A percentile compares a stretch with the other conserved stretches of the same genome.
Conservation (phyloP, 2,888 invertebrate species). For the Noctua comes region DNA sequence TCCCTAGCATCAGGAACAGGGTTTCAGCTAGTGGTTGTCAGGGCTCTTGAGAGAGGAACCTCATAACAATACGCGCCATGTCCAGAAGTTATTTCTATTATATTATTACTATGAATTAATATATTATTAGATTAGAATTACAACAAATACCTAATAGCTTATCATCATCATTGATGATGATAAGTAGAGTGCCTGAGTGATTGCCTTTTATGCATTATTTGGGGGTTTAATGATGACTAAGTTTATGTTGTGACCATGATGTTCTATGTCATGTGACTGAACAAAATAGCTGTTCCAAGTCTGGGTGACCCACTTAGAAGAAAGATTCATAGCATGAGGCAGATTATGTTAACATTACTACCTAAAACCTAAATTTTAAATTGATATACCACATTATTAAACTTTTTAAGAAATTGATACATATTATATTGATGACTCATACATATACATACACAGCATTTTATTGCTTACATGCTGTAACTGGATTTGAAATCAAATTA, state of each 20-base stretch:
- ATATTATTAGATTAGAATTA: neutral
- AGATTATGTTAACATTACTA: neutral
- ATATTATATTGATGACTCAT: slow-evolving; percentile 13
- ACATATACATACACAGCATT: slow-evolving; percentile 4
- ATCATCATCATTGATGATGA: slow-evolving; percentile 2
- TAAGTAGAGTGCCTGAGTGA: slow-evolving; percentile 2
- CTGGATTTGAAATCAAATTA: slow-evolving; percentile 31
- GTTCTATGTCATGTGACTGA: neutral
- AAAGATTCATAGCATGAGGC: neutral
- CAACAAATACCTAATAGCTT: slow-evolving; percentile 1
- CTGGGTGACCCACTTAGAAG: too few relatives aligned
- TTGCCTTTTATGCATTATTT: neutral
- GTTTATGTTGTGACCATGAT: neutral
- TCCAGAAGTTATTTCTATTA: too few relatives aligned
- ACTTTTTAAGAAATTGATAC: neutral
- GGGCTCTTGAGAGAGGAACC: too few relatives aligned
- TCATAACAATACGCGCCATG: too few relatives aligned
- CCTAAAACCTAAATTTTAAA: neutral
- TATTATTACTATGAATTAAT: too few relatives aligned
- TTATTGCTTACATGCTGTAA: slow-evolving; percentile 22
- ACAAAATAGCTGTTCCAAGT: neutral
- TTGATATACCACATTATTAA: neutral
- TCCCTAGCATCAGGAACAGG: too few relatives aligned
- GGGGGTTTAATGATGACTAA: neutral
- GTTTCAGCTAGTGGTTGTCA: too few relatives aligned